Evolutionary conservation across 2,888 invertebrate species (phyloP), one percentile per base, ranked within the genome.

Genomic region (Morinoia aosen): DNA sequence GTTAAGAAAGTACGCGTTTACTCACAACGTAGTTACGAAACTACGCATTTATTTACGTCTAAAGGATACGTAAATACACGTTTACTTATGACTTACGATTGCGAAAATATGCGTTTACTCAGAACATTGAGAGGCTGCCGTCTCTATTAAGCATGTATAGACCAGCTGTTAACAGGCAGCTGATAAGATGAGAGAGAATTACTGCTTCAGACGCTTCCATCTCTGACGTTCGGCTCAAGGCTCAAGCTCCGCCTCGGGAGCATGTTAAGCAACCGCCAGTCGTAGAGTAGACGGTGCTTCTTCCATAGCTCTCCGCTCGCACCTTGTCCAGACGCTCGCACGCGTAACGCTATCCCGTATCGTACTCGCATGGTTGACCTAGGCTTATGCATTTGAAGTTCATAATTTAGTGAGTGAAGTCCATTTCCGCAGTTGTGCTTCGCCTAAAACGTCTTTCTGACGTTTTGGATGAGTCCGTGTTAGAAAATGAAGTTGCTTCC

Each of bases 151-250:
- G 76, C 76, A 14, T 76, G 76, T 76, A 76, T 10, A 76, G 76
- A 76, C 76, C 33, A 16, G 76, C 76, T 76, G 76, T 76, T 76
- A 76, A 76, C 76, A 76, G 76, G 76, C 76, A 76, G 76, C 76
- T 76, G 76, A 76, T 76, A 76, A 76, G 76, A 8, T 33, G 16
- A 76, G 76, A 76, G 76, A 76, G 76, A 76, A 76, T 76, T 76
- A 76, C 76, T 76, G 76, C 76, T 76, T 76, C 76, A 76, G 76
- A 76, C 76, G 76, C 76, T 76, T 76, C 33, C 25, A 19, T 76
- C 76, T 76, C 0, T 76, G 76, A 76, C 76, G 76, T 76, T 33
- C 25, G 16, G 76, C 25, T 8, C 76, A 33, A 16, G 19, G 10
- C 33, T 33, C 33, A 25, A 33, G 25, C 33, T 8, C 76, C 33